Base-by-base conservation (phyloP, 2,113 vertebrate species). In the Morone chrysops region DNA sequence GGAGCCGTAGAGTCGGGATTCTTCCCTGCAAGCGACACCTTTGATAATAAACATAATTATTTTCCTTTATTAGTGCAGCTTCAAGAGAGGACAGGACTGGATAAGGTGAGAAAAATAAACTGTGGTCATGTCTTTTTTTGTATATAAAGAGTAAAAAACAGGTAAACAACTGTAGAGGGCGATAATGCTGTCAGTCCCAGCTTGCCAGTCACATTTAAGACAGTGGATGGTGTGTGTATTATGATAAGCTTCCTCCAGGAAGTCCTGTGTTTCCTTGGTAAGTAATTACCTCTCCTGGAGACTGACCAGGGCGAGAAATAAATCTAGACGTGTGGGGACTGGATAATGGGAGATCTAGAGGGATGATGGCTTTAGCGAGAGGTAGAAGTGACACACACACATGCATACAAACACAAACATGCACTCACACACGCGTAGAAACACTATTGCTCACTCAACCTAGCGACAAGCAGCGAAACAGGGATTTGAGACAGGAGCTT, bases 211-310 rank as follows among this genome's bases (percentile, higher is more conserved):
- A 75, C 85, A 90, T 77, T 89, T 77, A 80, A 85, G 89, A 83
- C 86, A 81, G 70, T 85, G 85, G 72, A 75, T 68, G 60, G 78
- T 91, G 82, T 84, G 83, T 83, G 83, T 79, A 47, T 63, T 70
- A 60, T 9, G 80, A 88, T 92, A 89, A 94, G 90, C 82, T 78
- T 85, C 88, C 90, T 93, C 81, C 83, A 85, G 80, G 78, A 88
- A 87, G 80, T 87, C 82, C 80, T 67, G 57, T 75, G 86, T 91
- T 89, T 90, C 74, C 61, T 70, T 77, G 80, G 76, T 87, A 80
- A 57, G 87, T 92, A 94, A 93, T 94, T 92, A 92, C 86, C 72
- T 85, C 89, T 89, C 66, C 83, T 83, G 76, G 83, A 92, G 72
- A 83, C 75, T 79, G 87, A 89, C 85, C 81, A 66, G 62, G 53